Evolutionary conservation across 2,797 vertebrate genomes (phyloP).

Genomic region (Gymnothorax reevesii): DNA sequence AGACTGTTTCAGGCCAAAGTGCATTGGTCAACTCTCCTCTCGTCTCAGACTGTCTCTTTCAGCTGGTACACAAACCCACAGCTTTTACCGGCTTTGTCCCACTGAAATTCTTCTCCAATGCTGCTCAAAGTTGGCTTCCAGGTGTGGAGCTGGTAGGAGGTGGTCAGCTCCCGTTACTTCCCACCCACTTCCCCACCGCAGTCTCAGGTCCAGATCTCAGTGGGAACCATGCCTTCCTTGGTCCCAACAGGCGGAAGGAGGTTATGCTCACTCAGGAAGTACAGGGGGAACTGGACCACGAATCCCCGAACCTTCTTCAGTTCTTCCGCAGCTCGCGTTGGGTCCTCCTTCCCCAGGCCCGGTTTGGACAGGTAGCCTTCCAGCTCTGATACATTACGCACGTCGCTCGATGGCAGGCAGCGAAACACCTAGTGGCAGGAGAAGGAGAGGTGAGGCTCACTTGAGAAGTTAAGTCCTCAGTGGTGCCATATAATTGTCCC

Average conservation of each 20-base stretch:
- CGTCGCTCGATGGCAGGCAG: slow-evolving; percentile 90
- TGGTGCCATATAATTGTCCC: too few relatives aligned
- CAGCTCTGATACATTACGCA: slow-evolving; percentile 83
- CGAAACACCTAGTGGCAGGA: slow-evolving; percentile 83
- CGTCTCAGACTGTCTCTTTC: neutral
- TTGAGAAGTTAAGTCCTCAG: neutral
- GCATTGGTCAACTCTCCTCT: neutral
- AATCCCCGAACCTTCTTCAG: slow-evolving; percentile 93
- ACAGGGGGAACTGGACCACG: slow-evolving; percentile 91
- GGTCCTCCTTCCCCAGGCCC: slow-evolving; percentile 80
- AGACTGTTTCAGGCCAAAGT: neutral
- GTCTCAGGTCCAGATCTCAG: slow-evolving; percentile 93
- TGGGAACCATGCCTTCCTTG: slow-evolving; percentile 94
- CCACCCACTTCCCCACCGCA: neutral
- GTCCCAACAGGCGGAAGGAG: slow-evolving; percentile 90
- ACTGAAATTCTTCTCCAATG: neutral
- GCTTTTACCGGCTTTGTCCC: neutral
- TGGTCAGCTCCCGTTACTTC: neutral
- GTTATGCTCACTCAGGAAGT: slow-evolving; percentile 87
- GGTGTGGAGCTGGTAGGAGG: neutral
- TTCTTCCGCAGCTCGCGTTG: slow-evolving; percentile 81
- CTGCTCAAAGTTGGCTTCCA: neutral
- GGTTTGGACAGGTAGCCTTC: slow-evolving; percentile 79
- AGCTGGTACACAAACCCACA: neutral
- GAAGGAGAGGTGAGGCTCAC: neutral